A percentile compares a stretch with the other conserved stretches of the same genome.
These are phyloP conservation scores for Apogon talboti DNA, from an alignment of 2,797 vertebrate genomes.

Conservation along the genomic window DNA sequence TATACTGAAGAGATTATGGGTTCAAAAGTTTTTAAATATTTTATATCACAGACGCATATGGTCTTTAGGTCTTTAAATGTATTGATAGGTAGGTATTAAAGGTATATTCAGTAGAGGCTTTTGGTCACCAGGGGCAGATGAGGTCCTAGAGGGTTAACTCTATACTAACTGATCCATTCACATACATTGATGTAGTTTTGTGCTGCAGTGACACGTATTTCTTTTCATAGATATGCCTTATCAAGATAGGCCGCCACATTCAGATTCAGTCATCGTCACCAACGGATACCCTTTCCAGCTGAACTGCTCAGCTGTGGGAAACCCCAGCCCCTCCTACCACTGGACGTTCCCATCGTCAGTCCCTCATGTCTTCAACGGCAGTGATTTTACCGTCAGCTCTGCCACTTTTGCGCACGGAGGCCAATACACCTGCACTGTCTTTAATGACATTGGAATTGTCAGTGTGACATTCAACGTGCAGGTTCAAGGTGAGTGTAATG, in stretches of 20 bases:
- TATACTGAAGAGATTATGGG: too few relatives aligned
- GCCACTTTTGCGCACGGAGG: not conserved
- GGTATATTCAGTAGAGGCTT: too few relatives aligned
- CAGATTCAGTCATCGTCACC: not conserved
- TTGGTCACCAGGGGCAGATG: too few relatives aligned
- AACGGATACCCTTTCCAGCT: conserved; percentile 37
- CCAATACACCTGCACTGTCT: conserved; percentile 30
- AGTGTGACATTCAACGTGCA: not conserved
- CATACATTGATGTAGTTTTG: not conserved
- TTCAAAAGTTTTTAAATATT: too few relatives aligned
- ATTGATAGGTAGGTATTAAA: too few relatives aligned
- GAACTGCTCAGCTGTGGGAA: conserved; percentile 52
- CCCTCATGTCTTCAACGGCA: fast-evolving
- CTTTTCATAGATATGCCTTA: conserved; percentile 51
- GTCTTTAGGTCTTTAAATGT: too few relatives aligned
- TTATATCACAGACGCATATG: too few relatives aligned
- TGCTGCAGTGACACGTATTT: conserved; percentile 1
- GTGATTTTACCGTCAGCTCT: not conserved
- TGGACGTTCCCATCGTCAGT: conserved; percentile 16
- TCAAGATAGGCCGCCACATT: fast-evolving
- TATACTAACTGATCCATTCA: too few relatives aligned
- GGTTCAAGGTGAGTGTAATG: conserved; percentile 50
- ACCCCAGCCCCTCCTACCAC: conserved; percentile 55
- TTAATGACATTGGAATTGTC: fast-evolving
- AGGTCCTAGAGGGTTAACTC: too few relatives aligned